Base-by-base conservation (phyloP, 1,140 invertebrate species). In the Heliconius congener region DNA sequence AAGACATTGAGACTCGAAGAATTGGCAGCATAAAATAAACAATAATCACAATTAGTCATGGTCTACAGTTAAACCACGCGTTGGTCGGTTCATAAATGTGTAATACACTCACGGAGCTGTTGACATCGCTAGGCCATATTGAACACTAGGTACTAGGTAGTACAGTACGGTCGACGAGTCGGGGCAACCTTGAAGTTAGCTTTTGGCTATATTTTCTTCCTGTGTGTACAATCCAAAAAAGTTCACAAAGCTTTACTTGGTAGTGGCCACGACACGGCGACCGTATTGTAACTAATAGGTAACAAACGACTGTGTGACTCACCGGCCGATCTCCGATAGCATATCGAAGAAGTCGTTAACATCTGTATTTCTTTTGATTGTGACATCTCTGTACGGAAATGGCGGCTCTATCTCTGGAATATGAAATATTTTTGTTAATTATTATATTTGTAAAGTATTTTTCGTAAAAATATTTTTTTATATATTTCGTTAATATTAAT, bases 341-440 rank as follows among this genome's bases (percentile, higher is more conserved):
- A 98, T 96, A 81, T 98, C 97, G 89, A 97, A 98, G 85, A 96
- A 95, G 85, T 98, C 96, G 90, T 98, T 97, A 82, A 98, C 97
- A 90, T 98, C 97, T 71, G 96, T 95, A 82, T 96, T 96, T 77
- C 96, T 96, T 88, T 97, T 96, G 86, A 98, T 96, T 74, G 94
- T 95, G 80, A 98, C 97, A 95, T 98, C 96, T 92, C 97, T 95
- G 88, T 96, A 97, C 1, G 97, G 97, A 94, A 98, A 98, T 80
- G 97, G 97, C 11, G 98, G 96, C 84, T 98, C 97, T 84, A 98
- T 94, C 91, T 98, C 98, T 98, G 96, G 30, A 97, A 95, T 82
- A 89, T 88, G 86, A 85, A 80, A 57, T 57, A 9, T n/a, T 57
- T 23, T 8, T 23, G n/a, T 23, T n/a, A 57, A 42, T 3, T 42